Evolutionary conservation across 2,113 vertebrate species (phyloP), one percentile per base, ranked within the genome.

Genomic region (Semnornis frantzii): DNA sequence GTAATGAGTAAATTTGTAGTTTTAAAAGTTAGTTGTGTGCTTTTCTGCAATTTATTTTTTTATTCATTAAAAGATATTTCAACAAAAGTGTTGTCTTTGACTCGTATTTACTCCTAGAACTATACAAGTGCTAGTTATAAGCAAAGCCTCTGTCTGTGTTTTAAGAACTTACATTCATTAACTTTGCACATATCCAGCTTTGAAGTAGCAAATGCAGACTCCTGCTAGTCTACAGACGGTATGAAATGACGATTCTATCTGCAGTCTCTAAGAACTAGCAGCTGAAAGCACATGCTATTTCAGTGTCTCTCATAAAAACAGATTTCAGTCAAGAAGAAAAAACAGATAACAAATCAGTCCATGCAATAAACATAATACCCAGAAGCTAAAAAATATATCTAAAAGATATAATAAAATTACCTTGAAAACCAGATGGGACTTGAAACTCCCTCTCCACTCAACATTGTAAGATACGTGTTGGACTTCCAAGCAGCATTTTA

Each of bases 291-390:
- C 65, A 85, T 89, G 62, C 86, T 80, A 62, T 93, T 92, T 89
- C 68, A 77, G 23, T 83, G 54, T 89, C 54, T 95, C 14, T 95
- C 79, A 81, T 90, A 95, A 94, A 93, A 92, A 15, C 15, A 59
- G 42, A 60, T 79, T 96, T 91, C 68, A 92, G 77, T 87, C 68
- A 85, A 85, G 74, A 66, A 89, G 82, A 64, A 93, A 93, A 94
- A 92, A 34, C 50, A 91, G 77, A 89, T 94, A 89, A 90, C 23
- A 82, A 71, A 92, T 93, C 91, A 82, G 88, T 91, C 87, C 77
- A 34, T 64, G 74, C 75, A 88, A 95, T 90, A 95, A 95, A 86
- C 0, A 18, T 92, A 82, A 79, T 87, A 87, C 37, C 7, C 46
- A 93, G 69, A 81, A 90, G 42, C 73, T 94, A 72, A 80, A 91